Base-by-base conservation (phyloP, 1,140 invertebrate genomes). In the Drosophila rufa region DNA sequence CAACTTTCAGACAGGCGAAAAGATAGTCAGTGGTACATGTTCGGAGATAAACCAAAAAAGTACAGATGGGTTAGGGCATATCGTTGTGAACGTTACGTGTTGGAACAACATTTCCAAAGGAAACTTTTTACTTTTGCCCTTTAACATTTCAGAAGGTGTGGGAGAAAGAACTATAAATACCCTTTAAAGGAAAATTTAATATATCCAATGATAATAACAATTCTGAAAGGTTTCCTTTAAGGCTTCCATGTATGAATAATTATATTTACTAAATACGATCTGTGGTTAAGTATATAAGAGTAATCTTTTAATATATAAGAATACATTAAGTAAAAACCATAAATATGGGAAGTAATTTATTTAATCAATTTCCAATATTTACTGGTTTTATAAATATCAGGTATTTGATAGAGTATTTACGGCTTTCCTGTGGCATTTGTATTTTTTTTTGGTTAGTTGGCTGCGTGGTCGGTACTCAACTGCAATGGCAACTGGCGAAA, bases 91-190 rank as follows among this genome's bases (percentile, higher is more conserved):
- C 25, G 42, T 36, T 69, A 69, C 69, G 66, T 71, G 67, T 59
- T 71, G 47, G 14, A 50, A 33, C 45, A 71, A 71, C 43, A 73
- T 59, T 71, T 58, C 15, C 19, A 40, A 47, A 75, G 15, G 38
- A 70, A 79, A 79, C 60, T 76, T 76, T 83, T 61, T 68, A 67
- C 65, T 82, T 64, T 75, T 53, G 57, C 47, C 17, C 50, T 64
- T 82, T 82, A 30, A 38, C 38, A 74, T 55, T 66, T 62, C 38
- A 38, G 14, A 5, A 7, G 30, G 27, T 53, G 30, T 22, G 3
- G 3, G 1, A 30, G 43, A 8, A 15, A 17, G 27, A 64, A 22
- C 1, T 2, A 1, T 7, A n/a, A 3, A 61, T 33, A 62, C 62
- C 15, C 19, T 61, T 51, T 38, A 12, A 53, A 6, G 11, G 12